Base-by-base conservation (phyloP, 2,888 invertebrate genomes). In the Apamea sordens region DNA sequence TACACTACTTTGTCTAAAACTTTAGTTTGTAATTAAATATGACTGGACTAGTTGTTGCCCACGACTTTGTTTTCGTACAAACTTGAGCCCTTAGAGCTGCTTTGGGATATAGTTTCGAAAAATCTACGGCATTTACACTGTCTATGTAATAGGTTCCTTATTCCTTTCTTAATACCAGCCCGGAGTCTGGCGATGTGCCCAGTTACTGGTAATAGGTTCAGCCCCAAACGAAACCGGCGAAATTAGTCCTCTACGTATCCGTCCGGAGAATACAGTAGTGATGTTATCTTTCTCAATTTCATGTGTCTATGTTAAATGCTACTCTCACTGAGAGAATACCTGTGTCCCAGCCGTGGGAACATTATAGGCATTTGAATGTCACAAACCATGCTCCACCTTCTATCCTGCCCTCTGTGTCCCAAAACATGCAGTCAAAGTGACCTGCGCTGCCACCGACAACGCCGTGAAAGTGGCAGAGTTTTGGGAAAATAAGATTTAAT, bases 1-100 rank as follows among this genome's bases (percentile, higher is more conserved):
- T n/a, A 41, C 63, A 47, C 44, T 56, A 69, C 41, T 59, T 50
- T 32, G 56, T 63, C 56, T 65, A 70, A 68, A 72, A 76, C n/a
- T 70, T 68, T 18, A 70, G 70, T 81, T 76, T 61, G 18, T 81
- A 81, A 75, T 75, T 75, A 75, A 75, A 81, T 63, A 73, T 69
- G 15, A 21, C 65, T 65, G n/a, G 64, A 61, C 73, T 73, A 67
- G 59, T 72, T 32, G 13, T 21, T 79, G 15, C 18, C 7, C 2
- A 24, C 5, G 50, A 41, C 59, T 59, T 67, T 59, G 41, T 72
- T 53, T 15, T 63, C 53, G 36, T 47, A 7, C 0, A 18, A 68
- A 68, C 44, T 61, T 50, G 21, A 18, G 24, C 6, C 8, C 2
- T 36, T 21, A 13, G 1, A 73, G 56, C 59, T 68, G 0, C 8